phyloP scores from a whole-genome alignment of 2,113 vertebrate species.

The Notothenia rossii region DNA sequence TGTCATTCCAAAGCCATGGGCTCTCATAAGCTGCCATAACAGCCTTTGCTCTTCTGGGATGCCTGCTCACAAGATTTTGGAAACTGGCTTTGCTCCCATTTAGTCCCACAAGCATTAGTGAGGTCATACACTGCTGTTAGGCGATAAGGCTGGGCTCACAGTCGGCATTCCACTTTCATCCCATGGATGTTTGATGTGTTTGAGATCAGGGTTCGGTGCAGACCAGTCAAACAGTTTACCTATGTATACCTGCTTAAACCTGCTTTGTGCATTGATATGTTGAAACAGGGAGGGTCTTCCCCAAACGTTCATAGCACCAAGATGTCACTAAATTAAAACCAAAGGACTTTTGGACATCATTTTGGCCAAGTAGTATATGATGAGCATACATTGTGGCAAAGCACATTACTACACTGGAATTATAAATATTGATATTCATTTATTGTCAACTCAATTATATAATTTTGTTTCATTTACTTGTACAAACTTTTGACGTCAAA shows the following conservation, averaged over 20 bases:
- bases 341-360: background rate
- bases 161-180: background rate
- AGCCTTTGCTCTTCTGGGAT: background rate
- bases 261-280: background rate
- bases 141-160: conserved; percentile 10
- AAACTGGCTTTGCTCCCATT: conserved; percentile 14
- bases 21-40: background rate
- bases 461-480: background rate
- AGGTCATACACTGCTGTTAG: background rate
- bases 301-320: background rate
- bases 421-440: background rate
- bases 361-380: background rate
- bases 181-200: background rate
- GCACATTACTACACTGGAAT: background rate
- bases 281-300: background rate
- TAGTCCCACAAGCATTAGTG: background rate
- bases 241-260: background rate
- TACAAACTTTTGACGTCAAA: background rate
- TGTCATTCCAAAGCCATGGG: background rate
- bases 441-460: background rate
- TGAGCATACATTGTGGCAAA: background rate
- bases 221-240: background rate
- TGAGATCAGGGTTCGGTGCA: background rate
- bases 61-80: background rate
- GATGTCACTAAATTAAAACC: background rate